Evolutionary conservation across 2,113 vertebrate species (phyloP).

Genomic region (Lepidothrix coronata): DNA sequence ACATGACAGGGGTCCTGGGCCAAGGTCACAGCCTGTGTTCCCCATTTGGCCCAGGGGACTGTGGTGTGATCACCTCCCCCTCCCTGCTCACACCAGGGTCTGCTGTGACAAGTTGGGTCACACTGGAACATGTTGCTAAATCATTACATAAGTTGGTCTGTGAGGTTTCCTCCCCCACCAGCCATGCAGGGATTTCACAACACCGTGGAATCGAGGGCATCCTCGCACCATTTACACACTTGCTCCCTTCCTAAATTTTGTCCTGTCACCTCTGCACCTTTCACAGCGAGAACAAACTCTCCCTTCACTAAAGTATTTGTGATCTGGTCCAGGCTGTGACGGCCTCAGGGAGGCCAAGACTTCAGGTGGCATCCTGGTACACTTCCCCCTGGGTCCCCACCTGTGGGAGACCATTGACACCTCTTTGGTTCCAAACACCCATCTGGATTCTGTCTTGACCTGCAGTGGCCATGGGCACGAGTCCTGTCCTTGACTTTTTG

Average conservation of each 20-base stretch:
- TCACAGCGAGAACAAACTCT: neutral
- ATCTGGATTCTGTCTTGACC: neutral
- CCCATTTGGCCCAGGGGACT: neutral
- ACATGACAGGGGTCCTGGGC: rapidly evolving
- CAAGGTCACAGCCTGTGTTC: neutral
- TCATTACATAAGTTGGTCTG: neutral
- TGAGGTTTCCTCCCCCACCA: neutral
- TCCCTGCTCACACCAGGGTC: neutral
- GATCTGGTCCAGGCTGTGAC: neutral
- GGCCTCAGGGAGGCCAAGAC: neutral
- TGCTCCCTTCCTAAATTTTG: neutral
- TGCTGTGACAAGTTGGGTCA: neutral
- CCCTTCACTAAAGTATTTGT: neutral
- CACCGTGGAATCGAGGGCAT: neutral
- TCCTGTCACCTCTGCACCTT: neutral
- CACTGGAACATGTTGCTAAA: neutral
- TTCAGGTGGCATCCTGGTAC: neutral
- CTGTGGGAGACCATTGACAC: neutral
- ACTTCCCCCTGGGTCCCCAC: neutral
- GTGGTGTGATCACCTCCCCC: neutral
- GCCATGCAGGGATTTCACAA: neutral
- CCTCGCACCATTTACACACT: neutral
- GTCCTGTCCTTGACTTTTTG: neutral
- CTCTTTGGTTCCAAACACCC: neutral
- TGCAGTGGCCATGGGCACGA: neutral